These are phyloP conservation scores for Rhynchotus rufescens DNA, from an alignment of 2,797 vertebrate genomes.

Conservation along the genomic window DNA sequence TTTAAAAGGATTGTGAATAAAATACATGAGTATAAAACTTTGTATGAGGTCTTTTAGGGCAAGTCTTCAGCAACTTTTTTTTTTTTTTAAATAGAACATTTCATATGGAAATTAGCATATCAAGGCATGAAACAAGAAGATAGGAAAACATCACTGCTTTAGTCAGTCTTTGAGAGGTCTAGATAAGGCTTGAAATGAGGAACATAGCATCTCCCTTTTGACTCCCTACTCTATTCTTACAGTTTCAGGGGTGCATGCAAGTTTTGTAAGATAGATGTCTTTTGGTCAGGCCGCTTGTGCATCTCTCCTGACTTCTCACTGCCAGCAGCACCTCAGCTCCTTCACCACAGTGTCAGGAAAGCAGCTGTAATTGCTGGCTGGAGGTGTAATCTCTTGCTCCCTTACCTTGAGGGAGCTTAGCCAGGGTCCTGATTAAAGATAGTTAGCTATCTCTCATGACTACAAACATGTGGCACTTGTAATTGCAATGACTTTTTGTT, in stretches of 20 bases:
- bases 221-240: accelerated
- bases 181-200: background rate
- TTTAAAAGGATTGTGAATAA: background rate
- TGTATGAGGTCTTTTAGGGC: background rate
- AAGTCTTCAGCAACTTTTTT: background rate
- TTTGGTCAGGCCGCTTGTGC: background rate
- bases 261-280: accelerated
- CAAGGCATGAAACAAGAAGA: accelerated
- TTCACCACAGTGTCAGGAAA: background rate
- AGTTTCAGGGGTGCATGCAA: background rate
- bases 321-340: background rate
- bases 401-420: constrained; percentile 29
- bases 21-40: background rate
- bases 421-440: constrained; percentile 55
- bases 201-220: accelerated
- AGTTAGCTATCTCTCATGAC: constrained; percentile 62
- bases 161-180: background rate
- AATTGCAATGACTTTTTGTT: constrained; percentile 68
- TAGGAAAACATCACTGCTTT: background rate
- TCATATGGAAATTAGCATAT: background rate
- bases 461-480: constrained; percentile 47
- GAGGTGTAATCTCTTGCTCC: constrained; percentile 55
- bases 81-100: background rate
- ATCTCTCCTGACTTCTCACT: background rate
- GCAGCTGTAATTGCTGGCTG: constrained; percentile 58